Evolutionary conservation across 1,140 invertebrate genomes (phyloP).

Genomic region (Proales similis): DNA sequence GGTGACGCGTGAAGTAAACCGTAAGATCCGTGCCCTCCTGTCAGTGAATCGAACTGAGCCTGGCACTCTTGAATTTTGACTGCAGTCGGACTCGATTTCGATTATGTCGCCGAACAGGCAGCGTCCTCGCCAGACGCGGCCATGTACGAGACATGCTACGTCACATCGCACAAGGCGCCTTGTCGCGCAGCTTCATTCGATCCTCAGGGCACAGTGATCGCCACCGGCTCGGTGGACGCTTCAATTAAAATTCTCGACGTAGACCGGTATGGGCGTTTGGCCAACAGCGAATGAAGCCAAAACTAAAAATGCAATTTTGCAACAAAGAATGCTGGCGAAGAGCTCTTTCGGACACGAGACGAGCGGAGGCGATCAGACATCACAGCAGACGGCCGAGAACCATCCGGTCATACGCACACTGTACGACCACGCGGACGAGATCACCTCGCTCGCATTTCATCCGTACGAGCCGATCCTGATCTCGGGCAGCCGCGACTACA

Average conservation of each 20-base stretch:
- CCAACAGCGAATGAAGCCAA: background rate
- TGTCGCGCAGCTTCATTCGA: conserved; percentile 91
- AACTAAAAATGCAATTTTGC: background rate
- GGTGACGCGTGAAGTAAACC: background rate
- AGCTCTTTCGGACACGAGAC: conserved; percentile 43
- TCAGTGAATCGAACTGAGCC: too few relatives aligned
- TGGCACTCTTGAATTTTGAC: too few relatives aligned
- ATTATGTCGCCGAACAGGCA: conserved; percentile 86
- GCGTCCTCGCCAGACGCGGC: conserved; percentile 83
- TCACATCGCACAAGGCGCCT: conserved; percentile 93
- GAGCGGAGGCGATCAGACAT: conserved; percentile 61
- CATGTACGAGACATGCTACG: conserved; percentile 94
- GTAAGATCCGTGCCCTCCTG: too few relatives aligned
- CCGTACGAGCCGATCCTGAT: conserved; percentile 75
- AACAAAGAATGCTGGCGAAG: conserved; percentile 75
- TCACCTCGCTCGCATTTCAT: conserved; percentile 92
- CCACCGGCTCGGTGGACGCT: conserved; percentile 92
- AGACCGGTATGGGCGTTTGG: conserved; percentile 59
- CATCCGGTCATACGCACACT: conserved; percentile 95
- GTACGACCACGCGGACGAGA: conserved; percentile 59
- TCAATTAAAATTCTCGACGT: conserved; percentile 98
- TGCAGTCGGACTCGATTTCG: conserved; percentile 68
- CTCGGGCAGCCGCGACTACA: conserved; percentile 84
- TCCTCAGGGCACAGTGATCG: conserved; percentile 75
- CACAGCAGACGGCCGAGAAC: conserved; percentile 72